Evolutionary conservation across 2,797 vertebrate species (phyloP).

Genomic region (Protosalanx chinensis): DNA sequence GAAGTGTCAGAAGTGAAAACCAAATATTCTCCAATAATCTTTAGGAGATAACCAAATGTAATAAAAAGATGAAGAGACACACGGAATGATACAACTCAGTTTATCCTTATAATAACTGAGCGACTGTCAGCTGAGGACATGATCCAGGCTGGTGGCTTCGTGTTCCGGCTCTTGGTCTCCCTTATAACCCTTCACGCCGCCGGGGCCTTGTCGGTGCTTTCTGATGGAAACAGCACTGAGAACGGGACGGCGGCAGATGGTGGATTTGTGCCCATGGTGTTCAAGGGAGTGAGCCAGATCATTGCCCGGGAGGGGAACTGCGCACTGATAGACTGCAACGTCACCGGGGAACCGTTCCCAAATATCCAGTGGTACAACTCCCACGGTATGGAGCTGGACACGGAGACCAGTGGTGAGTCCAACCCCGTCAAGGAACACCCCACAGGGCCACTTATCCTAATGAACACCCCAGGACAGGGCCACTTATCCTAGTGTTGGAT

Average conservation of each 20-base stretch:
- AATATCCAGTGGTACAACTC: slow-evolving; percentile 92
- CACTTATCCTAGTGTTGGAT: no score
- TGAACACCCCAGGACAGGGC: no score
- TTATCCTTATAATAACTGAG: slow-evolving; percentile 38
- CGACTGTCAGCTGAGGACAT: slow-evolving; percentile 58
- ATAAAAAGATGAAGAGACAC: slow-evolving; percentile 48
- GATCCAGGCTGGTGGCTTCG: slow-evolving; percentile 43
- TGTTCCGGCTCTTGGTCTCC: slow-evolving; percentile 52
- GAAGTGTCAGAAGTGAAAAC: slow-evolving; percentile 31
- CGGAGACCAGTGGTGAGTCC: slow-evolving; percentile 75
- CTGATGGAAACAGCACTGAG: slow-evolving; percentile 31
- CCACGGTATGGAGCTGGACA: slow-evolving; percentile 78
- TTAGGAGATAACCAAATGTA: slow-evolving; percentile 61
- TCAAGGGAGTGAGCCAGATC: slow-evolving; percentile 81
- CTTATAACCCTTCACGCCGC: slow-evolving; percentile 69
- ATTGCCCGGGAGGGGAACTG: slow-evolving; percentile 91
- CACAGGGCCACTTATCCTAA: no score
- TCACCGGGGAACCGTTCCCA: slow-evolving; percentile 85
- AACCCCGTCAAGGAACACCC: neutral
- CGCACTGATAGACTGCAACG: slow-evolving; percentile 90
- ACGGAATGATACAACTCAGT: slow-evolving; percentile 55
- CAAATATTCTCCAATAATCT: slow-evolving; percentile 32
- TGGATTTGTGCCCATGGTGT: slow-evolving; percentile 75
- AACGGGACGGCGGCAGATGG: slow-evolving; percentile 58
- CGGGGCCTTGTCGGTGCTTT: slow-evolving; percentile 38